A percentile compares a stretch with the other conserved stretches of the same genome.
Conservation (phyloP, 1,140 invertebrate species). For the Drosophila bocki region DNA sequence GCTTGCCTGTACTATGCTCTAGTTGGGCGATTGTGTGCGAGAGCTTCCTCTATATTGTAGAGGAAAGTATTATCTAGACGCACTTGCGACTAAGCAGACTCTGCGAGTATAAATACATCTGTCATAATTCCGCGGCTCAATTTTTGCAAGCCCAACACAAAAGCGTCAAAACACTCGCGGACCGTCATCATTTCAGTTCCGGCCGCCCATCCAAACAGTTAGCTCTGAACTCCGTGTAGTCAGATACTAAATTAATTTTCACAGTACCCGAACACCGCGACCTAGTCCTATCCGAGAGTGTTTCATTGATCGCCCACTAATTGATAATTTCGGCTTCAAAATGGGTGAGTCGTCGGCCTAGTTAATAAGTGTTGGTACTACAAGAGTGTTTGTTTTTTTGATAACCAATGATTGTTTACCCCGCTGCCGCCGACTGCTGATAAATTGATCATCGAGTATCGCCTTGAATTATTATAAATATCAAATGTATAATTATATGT, state of each 20-base stretch:
- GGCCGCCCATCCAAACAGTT: constrained; percentile 39
- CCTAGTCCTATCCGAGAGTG: constrained; percentile 10
- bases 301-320: constrained; percentile 43
- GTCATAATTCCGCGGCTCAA: constrained; percentile 64
- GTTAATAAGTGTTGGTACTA: constrained; percentile 14
- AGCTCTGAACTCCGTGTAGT: constrained; percentile 34
- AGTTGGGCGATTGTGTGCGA: constrained; percentile 1
- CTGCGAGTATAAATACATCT: constrained; percentile 50
- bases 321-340: constrained; percentile 58
- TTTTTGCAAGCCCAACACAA: constrained; percentile 46
- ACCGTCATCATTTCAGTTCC: constrained; percentile 48
- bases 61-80: constrained; percentile 56
- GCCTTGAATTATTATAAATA: constrained; percentile 53
- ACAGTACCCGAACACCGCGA: constrained; percentile 7
- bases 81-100: constrained; percentile 46
- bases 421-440: constrained; percentile 8
- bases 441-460: constrained; percentile 38
- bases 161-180: constrained; percentile 57
- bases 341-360: constrained; percentile 63
- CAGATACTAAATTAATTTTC: constrained; percentile 15
- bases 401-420: constrained; percentile 9
- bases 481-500: constrained; percentile 43
- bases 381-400: constrained; percentile 4
- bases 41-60: constrained; percentile 16
- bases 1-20: background rate